Percentiles rank a stretch among this genome's conserved stretches.
phyloP scores from a whole-genome alignment of 2,888 invertebrate genomes.

The Tenthredo mesomela region DNA sequence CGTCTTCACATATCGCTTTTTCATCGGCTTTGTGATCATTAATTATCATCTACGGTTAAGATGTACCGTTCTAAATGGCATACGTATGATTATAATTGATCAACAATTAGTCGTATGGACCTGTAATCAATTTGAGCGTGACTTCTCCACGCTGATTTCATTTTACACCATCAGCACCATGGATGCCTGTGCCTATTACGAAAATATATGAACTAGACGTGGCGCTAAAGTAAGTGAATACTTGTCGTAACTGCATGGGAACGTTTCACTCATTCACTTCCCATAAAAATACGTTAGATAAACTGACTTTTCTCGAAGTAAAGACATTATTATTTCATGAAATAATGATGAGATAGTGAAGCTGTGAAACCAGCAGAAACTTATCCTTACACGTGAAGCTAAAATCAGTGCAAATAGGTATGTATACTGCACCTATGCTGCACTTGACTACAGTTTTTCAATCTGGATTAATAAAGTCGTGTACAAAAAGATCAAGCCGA shows the following conservation, averaged over 20 bases:
- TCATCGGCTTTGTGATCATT: neutral
- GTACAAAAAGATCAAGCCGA: neutral
- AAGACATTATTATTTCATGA: neutral
- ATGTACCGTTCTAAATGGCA: neutral
- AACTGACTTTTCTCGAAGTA: neutral
- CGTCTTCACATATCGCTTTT: neutral
- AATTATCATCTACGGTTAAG: neutral
- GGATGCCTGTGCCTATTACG: neutral
- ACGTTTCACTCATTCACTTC: conserved; percentile 2
- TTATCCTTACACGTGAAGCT: neutral
- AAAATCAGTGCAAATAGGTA: neutral
- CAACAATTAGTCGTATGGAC: neutral
- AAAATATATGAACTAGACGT: neutral
- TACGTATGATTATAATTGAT: neutral
- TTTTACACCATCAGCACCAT: neutral
- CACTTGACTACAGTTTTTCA: neutral
- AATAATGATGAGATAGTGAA: neutral
- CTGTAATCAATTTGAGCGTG: neutral
- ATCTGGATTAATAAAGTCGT: conserved; percentile 21
- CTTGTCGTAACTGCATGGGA: conserved; percentile 12
- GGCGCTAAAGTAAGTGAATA: neutral
- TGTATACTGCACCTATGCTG: neutral
- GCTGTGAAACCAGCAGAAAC: neutral
- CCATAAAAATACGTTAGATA: conserved; percentile 32
- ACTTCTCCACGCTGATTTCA: neutral